Evolutionary conservation across 2,797 vertebrate species (phyloP), one percentile per base, ranked within the genome.

Genomic region (Dromococcyx pavoninus): DNA sequence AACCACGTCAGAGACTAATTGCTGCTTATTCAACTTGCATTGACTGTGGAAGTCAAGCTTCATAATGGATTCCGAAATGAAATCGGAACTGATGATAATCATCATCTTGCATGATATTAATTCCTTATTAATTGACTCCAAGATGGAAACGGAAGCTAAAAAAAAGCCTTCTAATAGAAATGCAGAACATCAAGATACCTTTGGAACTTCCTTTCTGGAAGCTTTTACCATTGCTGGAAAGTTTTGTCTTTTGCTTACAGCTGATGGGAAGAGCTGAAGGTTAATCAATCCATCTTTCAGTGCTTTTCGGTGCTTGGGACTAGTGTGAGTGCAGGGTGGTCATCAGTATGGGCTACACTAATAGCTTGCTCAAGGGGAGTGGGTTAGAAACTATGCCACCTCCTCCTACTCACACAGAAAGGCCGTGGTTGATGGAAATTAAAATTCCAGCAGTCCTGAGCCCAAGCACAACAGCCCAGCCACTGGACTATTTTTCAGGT

Each of bases 11-110:
- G 86, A 96, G 94, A 96, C 92, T 97, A 96, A 97, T 93, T 97
- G 94, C 86, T 76, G 82, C 94, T 96, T 97, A 97, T 96, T 96
- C 94, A 96, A 96, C 95, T 94, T 96, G 65, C 95, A 97, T 97
- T 95, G 96, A 97, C 96, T 93, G 43, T 93, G 60, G 86, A 93
- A 96, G 93, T 95, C 96, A 96, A 92, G 86, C 70, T 95, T 92
- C 80, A 88, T 96, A 96, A 97, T 66, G 81, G 91, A 97, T 96
- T 95, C 72, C 0, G 0, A 96, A 95, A 95, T 92, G 94, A 97
- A 96, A 97, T 88, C 78, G 94, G 86, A 96, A 86, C 62, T 91
- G 91, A 96, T 83, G 48, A 93, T 93, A 80, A 96, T 95, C n/a
- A 93, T 89, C 86, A 88, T 78, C 91, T 93, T 84, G 88, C 66